Percentiles rank a stretch among this genome's conserved stretches.
Conservation (phyloP, 2,888 invertebrate genomes). For the Pomacea canaliculata region DNA sequence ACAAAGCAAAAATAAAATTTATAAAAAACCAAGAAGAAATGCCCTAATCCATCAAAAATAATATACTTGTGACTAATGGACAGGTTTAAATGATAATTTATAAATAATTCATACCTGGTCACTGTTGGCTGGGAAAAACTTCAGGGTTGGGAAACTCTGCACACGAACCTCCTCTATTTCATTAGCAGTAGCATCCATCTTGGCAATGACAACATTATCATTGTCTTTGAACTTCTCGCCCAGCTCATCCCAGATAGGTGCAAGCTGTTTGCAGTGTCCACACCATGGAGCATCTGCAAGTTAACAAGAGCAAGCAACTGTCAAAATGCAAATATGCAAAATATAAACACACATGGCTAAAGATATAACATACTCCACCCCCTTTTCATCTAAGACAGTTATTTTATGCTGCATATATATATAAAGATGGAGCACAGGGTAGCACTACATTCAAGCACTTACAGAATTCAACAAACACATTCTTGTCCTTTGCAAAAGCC, state of each 20-base stretch:
- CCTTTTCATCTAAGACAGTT: too few relatives aligned
- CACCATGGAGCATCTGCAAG: conserved; percentile 89
- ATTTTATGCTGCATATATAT: too few relatives aligned
- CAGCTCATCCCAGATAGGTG: conserved; percentile 95
- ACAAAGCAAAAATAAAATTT: too few relatives aligned
- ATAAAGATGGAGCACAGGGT: too few relatives aligned
- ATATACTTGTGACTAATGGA: too few relatives aligned
- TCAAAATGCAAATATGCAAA: too few relatives aligned
- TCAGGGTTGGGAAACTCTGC: conserved; percentile 79
- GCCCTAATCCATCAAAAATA: too few relatives aligned
- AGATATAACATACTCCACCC: too few relatives aligned
- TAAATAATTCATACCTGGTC: conserved; percentile 77
- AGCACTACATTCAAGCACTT: conserved; percentile 47
- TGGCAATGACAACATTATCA: conserved; percentile 89
- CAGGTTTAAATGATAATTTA: too few relatives aligned
- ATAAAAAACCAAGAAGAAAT: too few relatives aligned
- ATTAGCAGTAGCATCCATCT: conserved; percentile 98
- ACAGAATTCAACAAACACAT: conserved; percentile 97
- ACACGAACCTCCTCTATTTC: conserved; percentile 97
- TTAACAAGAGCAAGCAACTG: too few relatives aligned
- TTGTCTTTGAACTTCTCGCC: conserved; percentile 90
- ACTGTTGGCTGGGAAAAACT: conserved; percentile 89
- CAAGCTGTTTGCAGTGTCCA: conserved; percentile 98
- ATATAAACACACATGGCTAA: too few relatives aligned
- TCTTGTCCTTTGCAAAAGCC: conserved; percentile 86